Evolutionary conservation across 2,113 vertebrate genomes (phyloP).

Genomic region (Erinaceus europaeus): DNA sequence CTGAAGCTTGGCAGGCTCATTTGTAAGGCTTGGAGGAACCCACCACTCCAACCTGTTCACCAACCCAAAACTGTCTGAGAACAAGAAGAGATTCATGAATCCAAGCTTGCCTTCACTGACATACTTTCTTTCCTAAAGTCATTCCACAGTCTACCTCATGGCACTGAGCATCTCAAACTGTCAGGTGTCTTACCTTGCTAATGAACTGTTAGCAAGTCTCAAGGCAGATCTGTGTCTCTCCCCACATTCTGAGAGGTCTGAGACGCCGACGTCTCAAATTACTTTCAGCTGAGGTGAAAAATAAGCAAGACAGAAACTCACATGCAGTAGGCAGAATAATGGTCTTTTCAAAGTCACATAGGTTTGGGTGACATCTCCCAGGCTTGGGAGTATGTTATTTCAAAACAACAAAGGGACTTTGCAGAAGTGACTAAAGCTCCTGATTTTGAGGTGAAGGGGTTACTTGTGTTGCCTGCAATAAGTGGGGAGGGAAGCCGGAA

Average conservation of each 20-base stretch:
- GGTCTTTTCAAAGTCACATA: neutral
- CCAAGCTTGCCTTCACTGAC: neutral
- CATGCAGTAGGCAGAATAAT: conserved; percentile 2
- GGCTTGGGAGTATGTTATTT: neutral
- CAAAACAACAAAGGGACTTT: neutral
- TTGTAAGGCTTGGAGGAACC: neutral
- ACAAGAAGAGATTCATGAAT: neutral
- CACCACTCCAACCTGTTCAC: neutral
- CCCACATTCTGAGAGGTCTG: conserved; percentile 52
- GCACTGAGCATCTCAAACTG: conserved; percentile 8
- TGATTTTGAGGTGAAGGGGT: neutral
- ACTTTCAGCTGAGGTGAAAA: conserved; percentile 62
- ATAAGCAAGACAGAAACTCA: conserved; percentile 51
- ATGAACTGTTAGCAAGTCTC: conserved; percentile 56
- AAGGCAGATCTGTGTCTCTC: conserved; percentile 40
- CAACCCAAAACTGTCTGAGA: neutral
- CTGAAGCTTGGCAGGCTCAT: neutral
- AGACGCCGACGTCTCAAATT: conserved; percentile 45
- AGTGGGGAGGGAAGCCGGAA: neutral
- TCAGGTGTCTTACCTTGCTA: conserved; percentile 26
- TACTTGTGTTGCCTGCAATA: neutral
- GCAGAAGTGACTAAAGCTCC: neutral
- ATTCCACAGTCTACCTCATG: conserved; percentile 27
- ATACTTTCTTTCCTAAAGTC: conserved; percentile 24
- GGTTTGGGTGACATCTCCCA: neutral